Evolutionary conservation across 2,113 vertebrate species (phyloP), one percentile per base, ranked within the genome.

Genomic region (Jaculus jaculus): DNA sequence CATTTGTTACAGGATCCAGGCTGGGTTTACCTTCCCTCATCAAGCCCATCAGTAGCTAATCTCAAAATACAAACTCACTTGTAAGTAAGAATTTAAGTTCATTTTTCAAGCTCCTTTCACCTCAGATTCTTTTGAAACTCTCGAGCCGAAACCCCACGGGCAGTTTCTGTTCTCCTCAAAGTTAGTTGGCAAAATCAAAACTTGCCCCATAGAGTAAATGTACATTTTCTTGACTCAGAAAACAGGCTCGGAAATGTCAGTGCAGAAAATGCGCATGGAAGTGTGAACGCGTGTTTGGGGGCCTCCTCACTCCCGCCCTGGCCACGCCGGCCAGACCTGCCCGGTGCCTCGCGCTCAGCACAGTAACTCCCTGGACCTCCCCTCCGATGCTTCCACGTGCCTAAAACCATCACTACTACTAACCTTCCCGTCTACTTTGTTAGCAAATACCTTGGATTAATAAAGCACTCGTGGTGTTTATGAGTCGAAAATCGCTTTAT

Each of bases 371-470:
- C 72, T 1, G 10, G 3, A 1, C 9, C 32, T n/a, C 8, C 83
- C 51, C 72, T 84, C 73, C 30, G 11, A 5, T 39, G 71, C 65
- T 51, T 89, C 78, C n/a, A 34, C 3, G 58, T 71, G 66, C 85
- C 77, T 39, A 74, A 47, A 87, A 79, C 32, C 0, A 65, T 73
- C 26, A 80, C 26, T 34, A 58, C 9, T 7, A 61, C 58, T 5
- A 0, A 60, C 68, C 72, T 93, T 15, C 32, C 75, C 60, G 12
- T 68, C 68, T 54, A 82, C 89, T 88, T 85, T 96, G 95, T 86
- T 86, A 68, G 77, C 92, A 92, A 94, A 73, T 26, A 63, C 90
- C 94, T 96, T 96, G 96, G 79, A 37, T 86, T 91, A 69, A 86
- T 93, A 86, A 92, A 89, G 93, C 37, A 47, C 83, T 65, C 18